A percentile compares a stretch with the other conserved stretches of the same genome.
Conservation (phyloP, 2,797 vertebrate species). For the Enteromius viviparus region DNA sequence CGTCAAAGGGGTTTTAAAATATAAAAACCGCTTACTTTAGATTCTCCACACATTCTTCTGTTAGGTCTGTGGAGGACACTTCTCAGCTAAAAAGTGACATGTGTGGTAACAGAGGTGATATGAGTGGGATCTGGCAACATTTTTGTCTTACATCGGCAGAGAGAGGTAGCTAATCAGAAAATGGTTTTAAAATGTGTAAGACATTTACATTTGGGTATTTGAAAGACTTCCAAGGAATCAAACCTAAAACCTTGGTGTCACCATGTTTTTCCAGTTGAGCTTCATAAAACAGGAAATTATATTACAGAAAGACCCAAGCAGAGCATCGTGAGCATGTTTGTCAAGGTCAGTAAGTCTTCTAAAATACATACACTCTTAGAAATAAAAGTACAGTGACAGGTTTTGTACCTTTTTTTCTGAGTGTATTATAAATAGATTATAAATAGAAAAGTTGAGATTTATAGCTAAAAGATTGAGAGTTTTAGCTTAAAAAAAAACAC, state of each 20-base stretch:
- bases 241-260: background rate
- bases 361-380: background rate
- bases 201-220: background rate
- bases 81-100: constrained; percentile 36
- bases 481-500: no score
- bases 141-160: background rate
- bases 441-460: background rate
- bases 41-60: constrained; percentile 62
- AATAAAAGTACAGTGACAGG: no score
- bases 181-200: constrained; percentile 1
- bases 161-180: background rate
- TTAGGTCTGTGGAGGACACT: constrained; percentile 37
- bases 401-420: no score
- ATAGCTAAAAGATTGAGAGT: background rate
- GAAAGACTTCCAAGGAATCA: background rate
- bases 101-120: constrained; percentile 43
- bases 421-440: background rate
- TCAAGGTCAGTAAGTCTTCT: background rate
- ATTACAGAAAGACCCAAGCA: background rate
- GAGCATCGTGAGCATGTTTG: background rate
- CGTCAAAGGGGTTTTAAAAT: constrained; percentile 75
- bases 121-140: background rate
- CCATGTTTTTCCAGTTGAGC: background rate
- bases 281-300: background rate
- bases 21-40: constrained; percentile 71